Percentiles rank a stretch among this genome's conserved stretches.
phyloP scores from a whole-genome alignment of 2,797 vertebrate species.

The Danio tinwini region DNA sequence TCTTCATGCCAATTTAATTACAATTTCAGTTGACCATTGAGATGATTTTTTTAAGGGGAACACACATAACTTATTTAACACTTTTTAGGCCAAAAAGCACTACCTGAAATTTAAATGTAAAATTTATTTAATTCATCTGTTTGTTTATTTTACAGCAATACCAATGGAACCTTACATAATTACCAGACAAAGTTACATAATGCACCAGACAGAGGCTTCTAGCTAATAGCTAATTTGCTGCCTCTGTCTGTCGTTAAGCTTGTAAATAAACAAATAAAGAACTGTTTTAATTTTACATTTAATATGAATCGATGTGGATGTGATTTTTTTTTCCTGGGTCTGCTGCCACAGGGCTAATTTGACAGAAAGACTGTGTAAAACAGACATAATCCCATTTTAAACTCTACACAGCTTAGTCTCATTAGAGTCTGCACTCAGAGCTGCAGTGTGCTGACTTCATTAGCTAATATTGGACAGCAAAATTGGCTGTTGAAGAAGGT shows the following conservation, averaged over 20 bases:
- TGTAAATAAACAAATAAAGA: neutral
- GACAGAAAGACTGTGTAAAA: conserved; percentile 46
- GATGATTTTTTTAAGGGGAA: neutral
- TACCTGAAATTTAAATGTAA: neutral
- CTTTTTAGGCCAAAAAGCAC: neutral
- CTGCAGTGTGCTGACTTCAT: conserved; percentile 52
- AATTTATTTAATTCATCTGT: neutral
- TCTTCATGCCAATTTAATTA: neutral
- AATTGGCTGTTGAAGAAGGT: conserved; percentile 45
- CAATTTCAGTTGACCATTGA: neutral
- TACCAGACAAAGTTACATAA: neutral
- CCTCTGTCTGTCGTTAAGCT: neutral
- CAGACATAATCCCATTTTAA: conserved; percentile 56
- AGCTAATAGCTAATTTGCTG: conserved; percentile 10
- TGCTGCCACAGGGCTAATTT: conserved; percentile 23
- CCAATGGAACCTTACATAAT: no score
- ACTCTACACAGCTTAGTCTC: conserved; percentile 54
- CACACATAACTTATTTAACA: neutral
- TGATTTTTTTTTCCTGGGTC: conserved; percentile 20
- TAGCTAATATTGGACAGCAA: conserved; percentile 45
- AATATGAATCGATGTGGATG: conserved; percentile 21
- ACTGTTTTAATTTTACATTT: conserved; percentile 4
- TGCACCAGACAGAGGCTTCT: neutral
- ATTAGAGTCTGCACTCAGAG: conserved; percentile 51
- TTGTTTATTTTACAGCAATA: neutral